These are phyloP conservation scores for Corbicula japonica DNA, from an alignment of 2,888 invertebrate species.

Conservation along the genomic window DNA sequence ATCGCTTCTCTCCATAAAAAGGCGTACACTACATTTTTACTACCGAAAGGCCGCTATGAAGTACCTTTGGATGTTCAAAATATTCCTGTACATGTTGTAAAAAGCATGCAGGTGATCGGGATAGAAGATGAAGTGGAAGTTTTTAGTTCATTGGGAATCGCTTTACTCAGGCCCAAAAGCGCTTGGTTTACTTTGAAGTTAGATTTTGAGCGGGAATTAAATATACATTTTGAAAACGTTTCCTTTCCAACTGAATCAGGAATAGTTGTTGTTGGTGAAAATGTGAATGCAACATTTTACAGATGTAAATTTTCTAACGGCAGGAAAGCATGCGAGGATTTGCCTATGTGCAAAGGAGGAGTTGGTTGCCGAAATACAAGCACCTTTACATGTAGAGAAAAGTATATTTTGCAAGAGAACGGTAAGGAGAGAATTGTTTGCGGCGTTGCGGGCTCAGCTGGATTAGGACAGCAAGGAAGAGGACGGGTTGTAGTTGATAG, in stretches of 20 bases:
- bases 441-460: conserved; percentile 19
- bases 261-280: not conserved
- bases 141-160: not conserved
- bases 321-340: conserved; percentile 14
- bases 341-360: conserved; percentile 10
- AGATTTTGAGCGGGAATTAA: no score
- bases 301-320: no score
- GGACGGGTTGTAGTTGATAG: conserved; percentile 9
- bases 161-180: not conserved
- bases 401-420: not conserved
- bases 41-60: conserved; percentile 15
- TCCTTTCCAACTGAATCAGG: not conserved
- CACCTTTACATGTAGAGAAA: not conserved
- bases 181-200: not conserved
- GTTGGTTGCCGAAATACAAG: conserved; percentile 9
- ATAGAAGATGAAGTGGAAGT: conserved; percentile 30
- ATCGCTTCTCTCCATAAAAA: not conserved
- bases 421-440: not conserved
- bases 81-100: no score
- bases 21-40: conserved; percentile 18
- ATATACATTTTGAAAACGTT: no score
- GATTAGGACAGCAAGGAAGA: not conserved
- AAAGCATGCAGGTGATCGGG: conserved; percentile 39
- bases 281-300: conserved; percentile 5
- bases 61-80: not conserved